Evolutionary conservation across 2,113 vertebrate genomes (phyloP), one percentile per base, ranked within the genome.

Genomic region (Melierax canorus): DNA sequence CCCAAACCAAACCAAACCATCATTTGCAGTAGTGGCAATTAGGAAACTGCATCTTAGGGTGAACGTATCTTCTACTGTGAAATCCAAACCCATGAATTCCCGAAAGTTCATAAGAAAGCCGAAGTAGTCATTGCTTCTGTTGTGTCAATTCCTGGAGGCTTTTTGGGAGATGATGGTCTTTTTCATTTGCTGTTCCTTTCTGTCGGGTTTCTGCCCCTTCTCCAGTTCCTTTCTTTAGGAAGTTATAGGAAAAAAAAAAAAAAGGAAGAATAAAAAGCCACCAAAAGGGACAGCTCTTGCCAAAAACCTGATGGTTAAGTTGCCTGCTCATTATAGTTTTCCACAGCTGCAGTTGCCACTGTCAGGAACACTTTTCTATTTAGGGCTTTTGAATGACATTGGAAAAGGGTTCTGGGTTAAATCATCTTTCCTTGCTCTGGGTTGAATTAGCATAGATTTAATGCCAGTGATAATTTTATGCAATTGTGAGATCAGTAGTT

Each of bases 381-480:
- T 97, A 94, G 84, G 95, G 86, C 51, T 95, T 55, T 92, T 96
- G 95, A 95, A 87, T 95, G 96, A 91, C 96, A 92, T 56, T 97
- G 96, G 94, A 86, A 91, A 60, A 83, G 46, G 53, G 11, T 92
- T 38, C 88, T 93, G 92, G 91, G 92, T 96, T 97, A 96, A 98
- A 87, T 92, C 38, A 86, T 87, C 96, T 96, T 95, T 81, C 79
- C 43, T 32, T 63, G 81, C 80, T 84, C 53, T 75, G 74, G 58
- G 36, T 79, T 95, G 95, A 97, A 98, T 97, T 97, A 97, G 90
- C 97, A 95, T 48, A 94, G 87, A 95, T 97, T 94, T 96, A 98
- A 98, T 96, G 94, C 73, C 95, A 85, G 73, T 86, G 93, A 97
- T 97, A 92, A 97, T 98, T 98, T 97, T 69, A 90, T 92, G 92